Percentiles rank a stretch among this genome's conserved stretches.
Conservation (phyloP, 2,797 vertebrate genomes). For the Mormyrops boulengeri region DNA sequence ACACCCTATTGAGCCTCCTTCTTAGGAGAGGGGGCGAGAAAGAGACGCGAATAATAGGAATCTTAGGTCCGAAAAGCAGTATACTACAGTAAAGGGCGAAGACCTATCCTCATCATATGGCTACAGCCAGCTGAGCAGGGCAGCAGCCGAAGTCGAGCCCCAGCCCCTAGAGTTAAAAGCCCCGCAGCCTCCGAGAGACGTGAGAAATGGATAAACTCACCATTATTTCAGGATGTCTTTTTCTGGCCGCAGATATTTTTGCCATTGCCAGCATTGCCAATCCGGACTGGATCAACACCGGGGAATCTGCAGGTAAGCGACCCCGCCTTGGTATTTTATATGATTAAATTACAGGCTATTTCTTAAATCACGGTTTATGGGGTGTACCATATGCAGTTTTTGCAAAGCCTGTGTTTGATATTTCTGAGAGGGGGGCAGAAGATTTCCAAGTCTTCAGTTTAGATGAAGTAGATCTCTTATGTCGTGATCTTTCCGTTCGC, state of each 20-base stretch:
- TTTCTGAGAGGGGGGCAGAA: neutral
- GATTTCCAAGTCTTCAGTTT: neutral
- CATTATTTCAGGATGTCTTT: slow-evolving; percentile 93
- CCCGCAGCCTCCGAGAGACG: neutral
- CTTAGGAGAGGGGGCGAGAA: slow-evolving; percentile 24
- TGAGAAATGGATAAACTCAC: slow-evolving; percentile 90
- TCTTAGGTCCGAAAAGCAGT: neutral
- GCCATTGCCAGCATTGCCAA: slow-evolving; percentile 92
- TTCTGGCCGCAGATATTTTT: slow-evolving; percentile 91
- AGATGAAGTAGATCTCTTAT: neutral
- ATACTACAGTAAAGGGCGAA: neutral
- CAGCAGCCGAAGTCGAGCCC: neutral
- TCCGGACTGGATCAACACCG: slow-evolving; percentile 95
- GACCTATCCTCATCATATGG: neutral
- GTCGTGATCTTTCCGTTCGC: neutral
- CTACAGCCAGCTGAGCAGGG: neutral
- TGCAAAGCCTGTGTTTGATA: neutral
- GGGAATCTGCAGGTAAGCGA: slow-evolving; percentile 76
- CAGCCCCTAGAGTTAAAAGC: neutral
- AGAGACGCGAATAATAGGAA: slow-evolving; percentile 18
- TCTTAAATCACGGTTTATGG: neutral
- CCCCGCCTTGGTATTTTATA: neutral
- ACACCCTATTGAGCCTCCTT: slow-evolving; percentile 18
- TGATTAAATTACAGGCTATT: neutral
- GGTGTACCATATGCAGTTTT: neutral